Conservation (phyloP, 37 sponge, comb jelly and placozoan genomes). For the Oopsacas minuta region DNA sequence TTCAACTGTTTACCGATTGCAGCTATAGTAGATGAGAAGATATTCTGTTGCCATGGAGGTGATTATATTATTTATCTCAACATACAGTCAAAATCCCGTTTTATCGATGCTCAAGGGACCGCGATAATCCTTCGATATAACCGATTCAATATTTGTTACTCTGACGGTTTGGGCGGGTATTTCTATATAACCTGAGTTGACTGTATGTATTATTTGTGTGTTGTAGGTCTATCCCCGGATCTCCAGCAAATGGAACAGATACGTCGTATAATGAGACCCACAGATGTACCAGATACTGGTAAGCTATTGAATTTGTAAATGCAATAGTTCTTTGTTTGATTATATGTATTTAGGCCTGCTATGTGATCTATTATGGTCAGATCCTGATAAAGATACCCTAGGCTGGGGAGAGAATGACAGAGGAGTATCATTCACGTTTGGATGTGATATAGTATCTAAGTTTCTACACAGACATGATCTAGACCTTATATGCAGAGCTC, state of each 20-base stretch:
- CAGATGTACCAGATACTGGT: conserved; percentile 98
- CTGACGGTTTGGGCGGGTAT: too few species aligned
- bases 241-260: conserved; percentile 97
- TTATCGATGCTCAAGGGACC: too few species aligned
- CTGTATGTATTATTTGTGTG: too few species aligned
- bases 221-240: conserved; percentile 82
- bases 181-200: too few species aligned
- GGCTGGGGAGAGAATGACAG: conserved; percentile 99
- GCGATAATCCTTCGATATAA: too few species aligned
- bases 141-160: too few species aligned
- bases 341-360: conserved; percentile 45
- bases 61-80: too few species aligned
- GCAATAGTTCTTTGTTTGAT: background rate
- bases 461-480: conserved; percentile 89
- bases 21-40: conserved; percentile 97
- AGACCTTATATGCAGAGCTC: conserved; percentile 95
- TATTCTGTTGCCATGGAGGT: conserved; percentile 99
- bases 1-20: conserved; percentile 99
- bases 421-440: conserved; percentile 98
- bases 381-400: conserved; percentile 90
- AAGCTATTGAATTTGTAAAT: too few species aligned
- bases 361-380: conserved; percentile 97
- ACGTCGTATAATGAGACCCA: conserved; percentile 91
- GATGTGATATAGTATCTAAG: conserved; percentile 89
- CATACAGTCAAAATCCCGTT: too few species aligned